These are phyloP conservation scores for Protonemura montana DNA, from an alignment of 2,888 invertebrate genomes.

Conservation along the genomic window DNA sequence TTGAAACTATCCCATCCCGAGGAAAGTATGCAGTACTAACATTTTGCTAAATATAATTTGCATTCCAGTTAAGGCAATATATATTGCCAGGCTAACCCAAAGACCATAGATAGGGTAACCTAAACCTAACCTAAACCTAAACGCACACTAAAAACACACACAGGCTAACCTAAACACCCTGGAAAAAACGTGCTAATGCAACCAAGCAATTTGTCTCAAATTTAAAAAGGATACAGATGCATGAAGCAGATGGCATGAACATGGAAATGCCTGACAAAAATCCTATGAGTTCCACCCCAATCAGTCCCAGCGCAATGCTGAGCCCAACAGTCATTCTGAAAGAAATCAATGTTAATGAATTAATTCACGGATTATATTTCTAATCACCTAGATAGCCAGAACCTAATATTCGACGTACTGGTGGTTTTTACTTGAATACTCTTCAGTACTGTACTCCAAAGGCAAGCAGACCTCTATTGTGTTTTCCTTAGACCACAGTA, in stretches of 20 bases:
- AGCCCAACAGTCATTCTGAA: constrained; percentile 71
- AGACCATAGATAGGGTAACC: no score
- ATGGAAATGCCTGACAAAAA: constrained; percentile 78
- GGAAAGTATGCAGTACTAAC: no score
- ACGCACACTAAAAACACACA: no score
- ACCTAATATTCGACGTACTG: constrained; percentile 53
- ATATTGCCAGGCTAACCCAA: no score
- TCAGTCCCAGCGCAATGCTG: constrained; percentile 68
- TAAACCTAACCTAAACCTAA: no score
- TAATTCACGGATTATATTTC: not conserved
- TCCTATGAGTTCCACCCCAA: constrained; percentile 71
- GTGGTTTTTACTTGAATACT: constrained; percentile 59
- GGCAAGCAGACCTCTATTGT: constrained; percentile 62
- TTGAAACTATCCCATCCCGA: no score
- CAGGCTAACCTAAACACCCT: no score
- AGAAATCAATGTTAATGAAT: constrained; percentile 52
- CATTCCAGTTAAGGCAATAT: no score
- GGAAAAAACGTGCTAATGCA: no score
- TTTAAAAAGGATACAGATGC: constrained; percentile 82
- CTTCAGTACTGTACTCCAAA: constrained; percentile 56
- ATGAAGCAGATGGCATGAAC: constrained; percentile 72
- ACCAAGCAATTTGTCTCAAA: no score
- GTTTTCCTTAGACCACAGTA: constrained; percentile 70
- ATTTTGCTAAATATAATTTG: no score
- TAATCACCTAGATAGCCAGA: not conserved